A percentile compares a stretch with the other conserved stretches of the same genome.
Conservation (phyloP, 2,113 vertebrate species). For the Kryptolebias marmoratus region DNA sequence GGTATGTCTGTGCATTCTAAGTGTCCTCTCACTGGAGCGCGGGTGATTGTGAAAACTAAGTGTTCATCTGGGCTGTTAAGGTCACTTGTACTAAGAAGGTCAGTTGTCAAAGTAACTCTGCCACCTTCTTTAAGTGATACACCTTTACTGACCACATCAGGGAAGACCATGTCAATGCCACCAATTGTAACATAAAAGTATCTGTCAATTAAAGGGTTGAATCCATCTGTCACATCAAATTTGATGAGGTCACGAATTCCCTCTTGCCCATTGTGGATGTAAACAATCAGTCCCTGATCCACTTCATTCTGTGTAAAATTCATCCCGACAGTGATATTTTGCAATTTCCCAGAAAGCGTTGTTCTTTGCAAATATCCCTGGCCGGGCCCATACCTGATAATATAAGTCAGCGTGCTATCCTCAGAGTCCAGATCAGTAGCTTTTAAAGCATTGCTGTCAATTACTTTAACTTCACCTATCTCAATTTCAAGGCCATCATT, state of each 20-base stretch:
- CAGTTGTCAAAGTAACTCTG: constrained; percentile 91
- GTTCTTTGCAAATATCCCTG: constrained; percentile 88
- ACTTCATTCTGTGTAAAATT: constrained; percentile 96
- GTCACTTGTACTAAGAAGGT: constrained; percentile 94
- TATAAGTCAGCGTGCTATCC: constrained; percentile 86
- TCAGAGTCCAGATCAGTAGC: constrained; percentile 95
- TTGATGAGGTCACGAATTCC: constrained; percentile 94
- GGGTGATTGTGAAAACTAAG: constrained; percentile 92
- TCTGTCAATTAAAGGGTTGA: constrained; percentile 92
- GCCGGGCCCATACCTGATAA: constrained; percentile 87
- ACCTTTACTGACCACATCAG: constrained; percentile 92
- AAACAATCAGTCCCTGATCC: constrained; percentile 87
- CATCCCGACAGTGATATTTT: constrained; percentile 91
- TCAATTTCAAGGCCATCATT: constrained; percentile 94
- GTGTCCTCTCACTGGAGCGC: constrained; percentile 89
- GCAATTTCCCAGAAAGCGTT: constrained; percentile 72
- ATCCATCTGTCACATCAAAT: constrained; percentile 95
- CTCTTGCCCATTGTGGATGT: constrained; percentile 88
- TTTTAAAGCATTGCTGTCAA: constrained; percentile 87
- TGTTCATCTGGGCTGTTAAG: constrained; percentile 95
- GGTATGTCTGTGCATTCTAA: constrained; percentile 91
- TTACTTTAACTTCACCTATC: constrained; percentile 86
- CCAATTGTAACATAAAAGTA: constrained; percentile 94
- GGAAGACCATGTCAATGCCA: constrained; percentile 91
- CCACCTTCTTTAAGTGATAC: constrained; percentile 95